Base-by-base conservation (phyloP, 2,888 invertebrate species). In the Bimastos eiseni region DNA sequence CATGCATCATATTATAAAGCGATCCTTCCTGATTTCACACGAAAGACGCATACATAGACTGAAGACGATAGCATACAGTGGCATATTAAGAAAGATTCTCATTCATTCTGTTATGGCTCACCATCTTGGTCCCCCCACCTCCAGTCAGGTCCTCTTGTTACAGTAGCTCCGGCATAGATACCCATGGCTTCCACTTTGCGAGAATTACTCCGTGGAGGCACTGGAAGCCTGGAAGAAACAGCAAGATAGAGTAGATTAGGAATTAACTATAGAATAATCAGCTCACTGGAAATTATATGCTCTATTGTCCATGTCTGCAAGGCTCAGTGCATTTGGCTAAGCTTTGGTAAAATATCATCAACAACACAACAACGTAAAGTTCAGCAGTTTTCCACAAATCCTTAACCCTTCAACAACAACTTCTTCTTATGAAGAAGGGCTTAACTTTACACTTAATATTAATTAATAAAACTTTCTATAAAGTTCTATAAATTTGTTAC, bases 61-160 rank as follows among this genome's bases (percentile, higher is more conserved):
- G 49, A 49, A 49, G 8, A 70, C 70, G n/a, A n/a, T 5, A 17
- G n/a, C 30, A 55, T 55, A 55, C 4, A 55, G 70, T n/a, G n/a
- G 30, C n/a, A n/a, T n/a, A n/a, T 70, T 70, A 70, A 70, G 70
- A 70, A 49, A n/a, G 8, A 8, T 70, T 15, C 70, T 6, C 70
- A 5, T 70, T n/a, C 8, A n/a, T 70, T 70, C 37, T 36, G n/a
- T 19, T 36, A 86, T 30, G 30, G 34, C 86, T 86, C 24, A 86
- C 86, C 86, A 86, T 86, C 86, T 37, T 86, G 86, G 36, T 86
- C 37, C 4, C 37, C 37, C 86, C 86, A 86, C n/a, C 34, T 86
- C 86, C 86, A 86, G 37, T 37, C 86, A 86, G 86, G 86, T 36
- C 86, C 86, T 86, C 86, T 34, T 5, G 36, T 33, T 2, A 86